Evolutionary conservation across 2,113 vertebrate species (phyloP), one percentile per base, ranked within the genome.

Genomic region (Forbesichthys agassizii): DNA sequence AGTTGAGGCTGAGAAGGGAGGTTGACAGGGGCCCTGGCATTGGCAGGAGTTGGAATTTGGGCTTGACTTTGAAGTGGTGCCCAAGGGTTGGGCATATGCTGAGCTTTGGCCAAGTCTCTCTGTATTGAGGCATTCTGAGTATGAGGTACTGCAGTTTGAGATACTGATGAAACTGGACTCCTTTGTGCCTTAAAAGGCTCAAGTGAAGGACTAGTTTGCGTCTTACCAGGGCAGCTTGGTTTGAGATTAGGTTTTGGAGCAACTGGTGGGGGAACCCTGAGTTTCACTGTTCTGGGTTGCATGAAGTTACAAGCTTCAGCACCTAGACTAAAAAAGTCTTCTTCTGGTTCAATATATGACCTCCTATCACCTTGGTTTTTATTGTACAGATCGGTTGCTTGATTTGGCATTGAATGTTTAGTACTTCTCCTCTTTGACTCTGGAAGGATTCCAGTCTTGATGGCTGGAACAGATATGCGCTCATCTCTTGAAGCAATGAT

Each of bases 231-330:
- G 72, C 93, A 94, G 55, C 86, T 73, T 52, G 94, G 93, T 61
- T 95, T 90, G 64, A 95, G 91, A 0, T 86, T 88, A 16, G 98
- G 98, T 74, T 99, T 99, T 2, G 97, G 98, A 66, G 96, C 95
- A 6, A 98, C 96, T 11, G 96, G 96, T 77, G 98, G 98, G 12
- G 98, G 98, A 42, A 93, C 93, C 91, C 97, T 98, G 60, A 95
- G 96, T 78, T 95, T 97, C 49, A 94, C 85, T 48, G 91, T 79
- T 84, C 94, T 90, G 60, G 89, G 81, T 79, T 98, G 98, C 96
- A 99, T 95, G 82, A 99, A 99, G 78, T 99, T 99, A 71, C 96
- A 98, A 65, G 98, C 98, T 88, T 99, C 98, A 64, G 98, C 98
- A 46, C 98, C 98, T 33, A 99, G 90, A 84, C 96, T 99, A 82